Conservation (phyloP, 2,888 invertebrate genomes). For the Ceratothoa steindachneri region DNA sequence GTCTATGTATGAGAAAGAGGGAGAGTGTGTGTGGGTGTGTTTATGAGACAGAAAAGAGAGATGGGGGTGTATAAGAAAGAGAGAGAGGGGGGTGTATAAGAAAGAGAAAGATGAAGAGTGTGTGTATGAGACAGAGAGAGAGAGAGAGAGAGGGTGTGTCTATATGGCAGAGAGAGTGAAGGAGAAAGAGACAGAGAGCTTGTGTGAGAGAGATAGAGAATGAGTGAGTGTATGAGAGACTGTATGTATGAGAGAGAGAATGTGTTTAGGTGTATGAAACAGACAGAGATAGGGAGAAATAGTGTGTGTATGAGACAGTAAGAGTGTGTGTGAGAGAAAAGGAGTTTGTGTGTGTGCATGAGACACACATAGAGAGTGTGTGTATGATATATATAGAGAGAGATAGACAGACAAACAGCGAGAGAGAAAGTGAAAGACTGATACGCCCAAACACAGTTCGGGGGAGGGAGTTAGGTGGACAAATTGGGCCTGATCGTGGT, state of each 20-base stretch:
- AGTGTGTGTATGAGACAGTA: too few species aligned
- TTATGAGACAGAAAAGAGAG: neutral
- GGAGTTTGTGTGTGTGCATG: too few species aligned
- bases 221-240: neutral
- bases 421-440: neutral
- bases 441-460: neutral
- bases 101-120: neutral
- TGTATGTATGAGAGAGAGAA: neutral
- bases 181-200: neutral
- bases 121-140: neutral
- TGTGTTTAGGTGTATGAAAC: neutral
- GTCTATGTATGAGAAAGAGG: neutral
- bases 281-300: too few species aligned
- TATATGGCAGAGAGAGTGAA: neutral
- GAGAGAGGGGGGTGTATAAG: neutral
- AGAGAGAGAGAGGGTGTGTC: neutral
- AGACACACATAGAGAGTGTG: neutral
- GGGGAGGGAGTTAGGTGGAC: neutral
- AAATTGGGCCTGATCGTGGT: constrained; percentile 3
- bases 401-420: neutral
- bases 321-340: neutral
- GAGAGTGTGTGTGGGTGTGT: neutral
- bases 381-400: neutral
- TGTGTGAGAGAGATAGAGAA: neutral
- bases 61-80: neutral